Conservation (phyloP, 1,140 invertebrate genomes). For the Acromyrmex charruanus region DNA sequence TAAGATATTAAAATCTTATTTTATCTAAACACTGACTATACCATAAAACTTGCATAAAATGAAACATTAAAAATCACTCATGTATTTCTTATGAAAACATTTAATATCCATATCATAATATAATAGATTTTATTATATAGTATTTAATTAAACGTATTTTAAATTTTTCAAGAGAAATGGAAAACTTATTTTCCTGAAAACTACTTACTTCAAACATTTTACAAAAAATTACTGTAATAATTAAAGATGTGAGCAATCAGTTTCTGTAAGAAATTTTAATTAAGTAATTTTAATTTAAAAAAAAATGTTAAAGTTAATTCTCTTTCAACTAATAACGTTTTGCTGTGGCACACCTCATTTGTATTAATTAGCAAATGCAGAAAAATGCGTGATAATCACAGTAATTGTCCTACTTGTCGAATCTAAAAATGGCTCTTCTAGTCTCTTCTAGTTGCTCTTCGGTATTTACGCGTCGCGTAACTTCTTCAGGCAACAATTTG, state of each 20-base stretch:
- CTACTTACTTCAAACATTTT: no score
- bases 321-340: no score
- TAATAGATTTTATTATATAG: no score
- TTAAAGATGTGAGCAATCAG: no score
- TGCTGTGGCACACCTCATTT: background rate
- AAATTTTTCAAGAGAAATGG: no score
- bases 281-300: no score
- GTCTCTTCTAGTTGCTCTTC: background rate
- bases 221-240: no score
- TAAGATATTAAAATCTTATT: background rate
- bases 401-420: background rate
- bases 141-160: background rate
- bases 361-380: background rate
- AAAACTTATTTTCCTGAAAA: no score
- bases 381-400: background rate
- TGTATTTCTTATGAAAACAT: background rate
- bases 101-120: background rate
- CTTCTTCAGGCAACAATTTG: constrained; percentile 45
- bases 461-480: constrained; percentile 12
- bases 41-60: background rate
- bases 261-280: no score
- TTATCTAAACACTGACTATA: background rate
- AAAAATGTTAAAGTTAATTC: no score
- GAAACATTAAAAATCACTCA: background rate
- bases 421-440: background rate